Base-by-base conservation (phyloP, 1,140 invertebrate species). In the Sarcophaga bullata region DNA sequence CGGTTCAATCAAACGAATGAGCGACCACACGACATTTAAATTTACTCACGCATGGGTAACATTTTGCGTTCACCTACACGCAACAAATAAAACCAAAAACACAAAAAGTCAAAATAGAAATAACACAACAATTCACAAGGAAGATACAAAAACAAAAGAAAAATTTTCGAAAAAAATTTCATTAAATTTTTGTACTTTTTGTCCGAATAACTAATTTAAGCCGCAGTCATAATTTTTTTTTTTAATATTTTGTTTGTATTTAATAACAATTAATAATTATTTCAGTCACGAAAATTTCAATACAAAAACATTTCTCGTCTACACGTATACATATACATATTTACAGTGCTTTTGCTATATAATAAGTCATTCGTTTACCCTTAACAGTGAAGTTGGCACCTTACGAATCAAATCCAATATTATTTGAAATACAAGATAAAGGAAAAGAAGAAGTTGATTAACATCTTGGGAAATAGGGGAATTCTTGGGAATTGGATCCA, bases 251-350 rank as follows among this genome's bases (percentile, higher is more conserved):
- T 88, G 48, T 78, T 86, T 81, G 85, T 87, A 88, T 88, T 88
- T 88, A 78, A 19, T 78, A 88, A 88, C 88, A 88, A 88, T 88
- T 88, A 88, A 87, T 88, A 88, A 88, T 88, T 88, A 88, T 85
- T 88, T 88, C 86, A 85, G 86, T 88, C 87, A 88, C 87, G 87
- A 88, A 87, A 87, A 83, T 80, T 47, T 37, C 25, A 37, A 37
- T 2, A 37, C 4, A 37, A 1, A 37, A 37, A 37, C 25, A 37
- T 37, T 37, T 2, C 4, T 37, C 1, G 25, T 37, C n/a, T n/a
- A 37, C 25, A 2, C 25, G 25, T 37, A 37, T 37, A 37, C 25
- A 37, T 1, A 37, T 1, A 37, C 25, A 37, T 37, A 37, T 37
- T 37, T 37, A 37, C 25, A 37, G 25, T 37, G 25, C 1, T 37